Evolutionary conservation across 1,140 invertebrate genomes (phyloP).

Genomic region (Mycetomoellerius zeteki): DNA sequence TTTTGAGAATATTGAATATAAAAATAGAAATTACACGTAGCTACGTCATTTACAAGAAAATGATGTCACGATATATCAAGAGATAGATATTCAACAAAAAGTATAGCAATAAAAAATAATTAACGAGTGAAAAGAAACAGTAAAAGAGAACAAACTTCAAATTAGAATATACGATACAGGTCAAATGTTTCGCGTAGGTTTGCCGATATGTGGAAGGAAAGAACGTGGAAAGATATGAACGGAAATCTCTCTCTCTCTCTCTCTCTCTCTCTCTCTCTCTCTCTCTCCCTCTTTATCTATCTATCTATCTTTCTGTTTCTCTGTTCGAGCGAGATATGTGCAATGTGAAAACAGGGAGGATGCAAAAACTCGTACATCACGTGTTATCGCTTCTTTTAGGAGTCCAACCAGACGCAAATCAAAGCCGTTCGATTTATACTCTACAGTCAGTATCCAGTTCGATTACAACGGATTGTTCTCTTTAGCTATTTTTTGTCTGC

Average conservation of each 20-base stretch:
- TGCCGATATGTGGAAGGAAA: slow-evolving; percentile 6
- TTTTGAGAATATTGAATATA: background rate
- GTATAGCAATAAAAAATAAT: background rate
- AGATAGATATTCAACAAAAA: background rate
- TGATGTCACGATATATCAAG: slow-evolving; percentile 17
- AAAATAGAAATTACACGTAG: background rate
- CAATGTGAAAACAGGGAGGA: slow-evolving; percentile 28
- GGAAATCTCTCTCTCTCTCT: background rate
- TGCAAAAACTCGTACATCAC: slow-evolving; percentile 56
- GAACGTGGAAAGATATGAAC: slow-evolving; percentile 28
- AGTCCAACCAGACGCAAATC: slow-evolving; percentile 33
- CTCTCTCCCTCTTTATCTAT: background rate
- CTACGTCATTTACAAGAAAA: background rate
- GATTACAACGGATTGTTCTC: background rate
- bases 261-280: background rate
- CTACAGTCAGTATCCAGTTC: background rate
- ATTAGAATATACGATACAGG: slow-evolving; percentile 11
- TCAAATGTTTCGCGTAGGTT: background rate
- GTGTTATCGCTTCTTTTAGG: slow-evolving; percentile 47
- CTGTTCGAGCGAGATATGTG: slow-evolving; percentile 23
- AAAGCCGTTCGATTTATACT: slow-evolving; percentile 49
- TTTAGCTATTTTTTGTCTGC: background rate
- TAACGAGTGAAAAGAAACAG: background rate
- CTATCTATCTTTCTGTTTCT: background rate
- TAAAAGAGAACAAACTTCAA: background rate